Evolutionary conservation across 2,113 vertebrate genomes (phyloP), one percentile per base, ranked within the genome.

Genomic region (Plecotus auritus): DNA sequence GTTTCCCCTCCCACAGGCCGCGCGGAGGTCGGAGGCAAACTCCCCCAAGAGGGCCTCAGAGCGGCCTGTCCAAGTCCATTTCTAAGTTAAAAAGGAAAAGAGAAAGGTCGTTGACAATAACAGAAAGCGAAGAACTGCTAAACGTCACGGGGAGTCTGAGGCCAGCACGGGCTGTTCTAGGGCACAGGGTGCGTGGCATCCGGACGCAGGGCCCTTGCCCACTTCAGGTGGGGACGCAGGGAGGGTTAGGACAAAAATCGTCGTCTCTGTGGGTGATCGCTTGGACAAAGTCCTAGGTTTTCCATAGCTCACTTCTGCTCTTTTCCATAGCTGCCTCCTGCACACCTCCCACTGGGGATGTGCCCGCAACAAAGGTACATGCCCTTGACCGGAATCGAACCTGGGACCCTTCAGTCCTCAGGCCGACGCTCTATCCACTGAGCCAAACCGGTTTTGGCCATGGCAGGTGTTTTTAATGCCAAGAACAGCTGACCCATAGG

Each of bases 251-350:
- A 90, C 4, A 8, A 37, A 89, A 88, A 73, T 64, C 42, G 51
- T 5, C 85, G 66, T 23, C 26, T 51, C 47, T 80, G 70, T 40
- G 56, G 84, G 81, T 7, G 77, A 87, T 4, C 70, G 78, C 54
- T 72, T 66, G 61, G 90, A 42, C 23, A 10, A 51, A 88, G 32
- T 93, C 30, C 37, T 2, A 94, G 26, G 40, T 72, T 97, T 96
- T 95, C 89, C 94, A 93, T 28, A 49, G 94, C 61, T 96, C 37
- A 90, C 20, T 86, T 96, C 69, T 87, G 32, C 73, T n/a, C n/a
- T n/a, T n/a, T n/a, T n/a, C n/a, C n/a, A n/a, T n/a, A n/a, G n/a
- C n/a, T n/a, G n/a, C n/a, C n/a, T n/a, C n/a, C n/a, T n/a, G n/a
- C n/a, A n/a, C n/a, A n/a, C n/a, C n/a, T n/a, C n/a, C n/a, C n/a